Evolutionary conservation across 2,797 vertebrate genomes (phyloP).

Genomic region (Sebastes vulpes): DNA sequence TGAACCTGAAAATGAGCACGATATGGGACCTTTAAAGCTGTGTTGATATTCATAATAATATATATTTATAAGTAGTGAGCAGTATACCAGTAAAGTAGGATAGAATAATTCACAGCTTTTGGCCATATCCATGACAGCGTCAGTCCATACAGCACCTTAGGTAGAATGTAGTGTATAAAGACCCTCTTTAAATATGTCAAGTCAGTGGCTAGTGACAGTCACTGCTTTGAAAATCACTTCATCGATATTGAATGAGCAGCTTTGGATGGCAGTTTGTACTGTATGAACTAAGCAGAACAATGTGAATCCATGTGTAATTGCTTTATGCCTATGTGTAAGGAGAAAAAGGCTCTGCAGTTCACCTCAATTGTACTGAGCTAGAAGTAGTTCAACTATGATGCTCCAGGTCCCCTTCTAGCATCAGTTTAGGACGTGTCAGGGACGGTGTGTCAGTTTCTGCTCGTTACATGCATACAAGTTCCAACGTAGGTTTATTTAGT

Average conservation of each 20-base stretch:
- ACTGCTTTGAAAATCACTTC: constrained; percentile 1
- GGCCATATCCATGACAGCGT: neutral
- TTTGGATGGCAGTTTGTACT: constrained; percentile 6
- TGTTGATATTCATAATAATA: neutral
- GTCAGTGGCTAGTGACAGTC: neutral
- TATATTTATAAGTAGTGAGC: neutral
- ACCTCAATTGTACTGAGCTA: neutral
- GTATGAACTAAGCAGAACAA: neutral
- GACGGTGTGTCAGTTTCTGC: too few species aligned
- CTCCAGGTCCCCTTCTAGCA: neutral
- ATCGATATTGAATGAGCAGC: constrained; percentile 18
- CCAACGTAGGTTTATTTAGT: too few species aligned
- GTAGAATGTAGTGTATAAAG: neutral
- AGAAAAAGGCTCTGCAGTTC: neutral
- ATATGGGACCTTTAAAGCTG: neutral
- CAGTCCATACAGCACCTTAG: neutral
- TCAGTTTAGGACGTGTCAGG: too few species aligned
- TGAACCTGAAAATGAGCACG: too few species aligned
- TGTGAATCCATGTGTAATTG: neutral
- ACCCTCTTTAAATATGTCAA: neutral
- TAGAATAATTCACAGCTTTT: neutral
- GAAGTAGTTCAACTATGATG: neutral
- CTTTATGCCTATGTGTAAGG: neutral
- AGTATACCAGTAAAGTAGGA: neutral
- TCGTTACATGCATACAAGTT: too few species aligned